Base-by-base conservation (phyloP, 53 echinoderm and acorn worm genomes). In the Mesocentrotus franciscanus region DNA sequence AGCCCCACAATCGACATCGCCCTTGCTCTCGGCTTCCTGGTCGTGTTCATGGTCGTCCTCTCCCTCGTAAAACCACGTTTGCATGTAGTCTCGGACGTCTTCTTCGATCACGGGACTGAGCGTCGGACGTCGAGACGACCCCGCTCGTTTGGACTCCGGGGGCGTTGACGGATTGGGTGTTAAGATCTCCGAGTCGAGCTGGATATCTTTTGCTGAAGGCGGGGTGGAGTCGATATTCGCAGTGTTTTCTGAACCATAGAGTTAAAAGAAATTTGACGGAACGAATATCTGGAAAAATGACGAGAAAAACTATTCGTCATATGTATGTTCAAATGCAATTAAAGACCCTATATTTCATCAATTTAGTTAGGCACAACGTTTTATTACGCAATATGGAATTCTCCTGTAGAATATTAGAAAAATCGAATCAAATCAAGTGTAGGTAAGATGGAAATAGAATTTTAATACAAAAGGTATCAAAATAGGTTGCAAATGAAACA, bases 91-190 rank as follows among this genome's bases (percentile, higher is more conserved):
- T 20, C 61, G 84, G 58, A 84, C 94, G 64, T 94, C 94, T 62
- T 94, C 94, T 68, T 94, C 94, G 83, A 94, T 39, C 18, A 94
- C 94, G 20, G 94, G 94, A 36, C 94, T 94, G 60, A 94, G 94
- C 9, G 83, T 94, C 83, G 94, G 94, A 60, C 93, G 93, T 36
- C 78, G 27, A 24, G 84, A 84, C 42, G 84, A 84, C 12, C 84
- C 84, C 24, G 84, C 9, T 24, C 84, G 84, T 49, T 49, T 84
- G 84, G 39, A 20, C 2, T 84, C 84, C 8, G 42, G 10, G 5
- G 84, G 42, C 12, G 49, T 20, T 14, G 84, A 55, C 20, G 84
- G 84, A 4, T 24, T 15, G 8, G 42, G 55, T 55, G 9, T 7
- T 22, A 84, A 22, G 55, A 49, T 36, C 18, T 84, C 55, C 39